Percentiles rank a stretch among this genome's conserved stretches.
phyloP scores from a whole-genome alignment of 23 tunicate genomes.

The Trididemnum nubilum region DNA sequence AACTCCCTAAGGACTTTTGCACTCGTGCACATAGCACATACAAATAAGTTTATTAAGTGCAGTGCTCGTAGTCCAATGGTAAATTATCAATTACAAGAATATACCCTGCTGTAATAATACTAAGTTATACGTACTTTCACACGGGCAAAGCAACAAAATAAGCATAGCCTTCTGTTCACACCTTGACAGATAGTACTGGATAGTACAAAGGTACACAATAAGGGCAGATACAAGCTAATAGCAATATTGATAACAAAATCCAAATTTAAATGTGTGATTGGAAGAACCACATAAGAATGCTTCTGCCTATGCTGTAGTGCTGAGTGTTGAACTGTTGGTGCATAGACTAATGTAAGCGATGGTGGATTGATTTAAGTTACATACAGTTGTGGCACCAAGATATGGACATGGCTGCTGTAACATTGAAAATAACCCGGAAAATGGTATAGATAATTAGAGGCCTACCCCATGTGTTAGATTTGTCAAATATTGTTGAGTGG shows the following conservation, averaged over 20 bases:
- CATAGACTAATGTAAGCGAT: background rate
- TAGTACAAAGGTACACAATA: background rate
- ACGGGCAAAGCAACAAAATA: background rate
- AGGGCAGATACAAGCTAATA: background rate
- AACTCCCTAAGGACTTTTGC: background rate
- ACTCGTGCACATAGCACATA: background rate
- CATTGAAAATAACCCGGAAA: background rate
- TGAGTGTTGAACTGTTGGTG: no score
- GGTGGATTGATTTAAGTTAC: background rate
- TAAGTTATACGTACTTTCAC: background rate
- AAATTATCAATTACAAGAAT: background rate
- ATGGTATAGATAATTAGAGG: slow-evolving; percentile 1
- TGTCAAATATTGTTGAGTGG: background rate
- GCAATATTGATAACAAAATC: background rate
- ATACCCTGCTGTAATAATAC: background rate
- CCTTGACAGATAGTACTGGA: background rate
- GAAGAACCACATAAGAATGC: no score
- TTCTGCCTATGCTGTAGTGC: no score
- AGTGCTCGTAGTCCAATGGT: background rate
- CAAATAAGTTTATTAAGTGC: background rate
- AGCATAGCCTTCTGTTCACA: background rate
- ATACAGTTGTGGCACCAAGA: background rate
- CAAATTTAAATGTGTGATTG: no score
- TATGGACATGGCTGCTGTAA: background rate
- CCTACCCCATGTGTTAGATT: background rate